These are phyloP conservation scores for Hirtodrosophila trivittata DNA, from an alignment of 2,888 invertebrate species.

Conservation along the genomic window DNA sequence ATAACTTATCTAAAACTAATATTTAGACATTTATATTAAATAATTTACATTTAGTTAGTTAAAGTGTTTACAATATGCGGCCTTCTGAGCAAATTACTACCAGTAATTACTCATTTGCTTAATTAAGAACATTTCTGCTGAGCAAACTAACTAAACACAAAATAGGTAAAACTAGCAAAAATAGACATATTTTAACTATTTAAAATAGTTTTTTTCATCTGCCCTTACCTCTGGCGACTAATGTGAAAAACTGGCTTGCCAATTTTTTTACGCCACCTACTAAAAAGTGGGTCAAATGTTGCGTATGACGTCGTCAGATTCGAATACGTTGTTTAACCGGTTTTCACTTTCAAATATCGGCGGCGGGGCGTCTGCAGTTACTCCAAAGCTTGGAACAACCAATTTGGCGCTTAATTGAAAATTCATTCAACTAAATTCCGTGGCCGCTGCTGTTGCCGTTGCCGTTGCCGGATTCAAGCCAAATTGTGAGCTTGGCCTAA, in stretches of 20 bases:
- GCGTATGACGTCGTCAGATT: conserved; percentile 64
- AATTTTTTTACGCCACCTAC: conserved; percentile 50
- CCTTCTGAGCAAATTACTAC: too few species aligned
- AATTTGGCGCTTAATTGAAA: conserved; percentile 75
- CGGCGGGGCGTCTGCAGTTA: conserved; percentile 56
- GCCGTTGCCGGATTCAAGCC: conserved; percentile 15
- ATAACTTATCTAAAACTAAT: too few species aligned
- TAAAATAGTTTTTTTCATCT: conserved; percentile 12
- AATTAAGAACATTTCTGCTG: too few species aligned
- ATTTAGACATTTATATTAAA: too few species aligned
- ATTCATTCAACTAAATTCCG: conserved; percentile 70
- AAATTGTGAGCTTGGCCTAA: conserved; percentile 35
- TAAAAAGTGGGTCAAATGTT: conserved; percentile 69
- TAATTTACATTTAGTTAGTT: too few species aligned
- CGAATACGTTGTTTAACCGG: conserved; percentile 39
- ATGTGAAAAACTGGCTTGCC: conserved; percentile 61
- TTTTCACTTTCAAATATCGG: conserved; percentile 43
- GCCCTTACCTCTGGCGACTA: conserved; percentile 30
- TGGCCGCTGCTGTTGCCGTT: conserved; percentile 5
- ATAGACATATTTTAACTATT: conserved; percentile 18
- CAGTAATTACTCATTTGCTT: too few species aligned
- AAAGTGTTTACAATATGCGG: too few species aligned
- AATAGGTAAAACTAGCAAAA: too few species aligned
- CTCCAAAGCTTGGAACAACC: conserved; percentile 35
- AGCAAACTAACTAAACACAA: conserved; percentile 8